phyloP scores from a whole-genome alignment of 2,888 invertebrate genomes.

The Noctua janthina region DNA sequence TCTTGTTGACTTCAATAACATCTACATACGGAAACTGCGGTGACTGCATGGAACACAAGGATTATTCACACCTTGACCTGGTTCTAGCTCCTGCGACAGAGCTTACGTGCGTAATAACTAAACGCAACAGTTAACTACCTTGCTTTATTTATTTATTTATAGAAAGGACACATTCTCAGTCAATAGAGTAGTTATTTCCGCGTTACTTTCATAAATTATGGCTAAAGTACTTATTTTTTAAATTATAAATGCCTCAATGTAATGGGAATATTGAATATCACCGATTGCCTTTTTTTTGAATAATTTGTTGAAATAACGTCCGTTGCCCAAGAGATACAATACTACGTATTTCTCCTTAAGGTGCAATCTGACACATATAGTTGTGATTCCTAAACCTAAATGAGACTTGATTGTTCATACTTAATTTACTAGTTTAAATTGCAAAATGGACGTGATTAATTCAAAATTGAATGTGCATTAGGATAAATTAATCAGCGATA shows the following conservation, averaged over 20 bases:
- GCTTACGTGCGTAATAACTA: constrained; percentile 37
- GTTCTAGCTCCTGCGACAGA: constrained; percentile 38
- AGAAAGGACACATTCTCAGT: constrained; percentile 41
- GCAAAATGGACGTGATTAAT: not conserved
- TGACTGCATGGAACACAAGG: constrained; percentile 51
- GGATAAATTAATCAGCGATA: constrained; percentile 6
- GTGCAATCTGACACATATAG: not conserved
- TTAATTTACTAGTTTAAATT: constrained; percentile 20
- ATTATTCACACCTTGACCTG: constrained; percentile 59
- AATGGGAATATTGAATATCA: not conserved
- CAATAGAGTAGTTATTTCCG: constrained; percentile 15
- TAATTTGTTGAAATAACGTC: not conserved
- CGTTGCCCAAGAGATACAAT: not conserved
- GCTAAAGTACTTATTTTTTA: not conserved
- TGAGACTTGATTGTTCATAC: not conserved
- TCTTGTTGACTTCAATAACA: constrained; percentile 41
- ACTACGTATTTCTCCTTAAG: not conserved
- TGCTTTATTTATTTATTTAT: constrained; percentile 54
- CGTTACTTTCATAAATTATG: constrained; percentile 23
- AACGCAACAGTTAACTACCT: constrained; percentile 36
- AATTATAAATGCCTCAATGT: not conserved
- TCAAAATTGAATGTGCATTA: not conserved
- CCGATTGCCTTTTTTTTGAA: not conserved
- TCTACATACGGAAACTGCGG: constrained; percentile 52
- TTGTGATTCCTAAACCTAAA: not conserved